Conservation (phyloP, 2,797 vertebrate genomes). For the Gambelia wislizenii region DNA sequence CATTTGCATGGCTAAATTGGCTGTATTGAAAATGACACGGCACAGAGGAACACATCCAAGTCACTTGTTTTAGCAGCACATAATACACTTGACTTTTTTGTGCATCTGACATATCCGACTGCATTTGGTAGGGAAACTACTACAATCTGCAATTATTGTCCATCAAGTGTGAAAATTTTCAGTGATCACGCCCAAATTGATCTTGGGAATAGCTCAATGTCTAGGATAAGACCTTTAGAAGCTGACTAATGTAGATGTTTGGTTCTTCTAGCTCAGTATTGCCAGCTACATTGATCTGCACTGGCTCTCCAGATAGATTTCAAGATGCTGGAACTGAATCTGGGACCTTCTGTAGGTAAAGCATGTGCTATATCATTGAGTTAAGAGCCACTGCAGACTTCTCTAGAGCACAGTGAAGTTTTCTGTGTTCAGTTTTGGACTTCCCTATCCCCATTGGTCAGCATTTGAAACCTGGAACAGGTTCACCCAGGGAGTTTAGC, state of each 20-base stretch:
- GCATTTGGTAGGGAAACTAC: background rate
- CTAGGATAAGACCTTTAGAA: background rate
- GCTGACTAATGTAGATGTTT: background rate
- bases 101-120: background rate
- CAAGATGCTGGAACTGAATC: background rate
- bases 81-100: background rate
- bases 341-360: background rate
- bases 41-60: background rate
- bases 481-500: background rate
- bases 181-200: too few species aligned
- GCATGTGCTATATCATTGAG: background rate
- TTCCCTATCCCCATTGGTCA: background rate
- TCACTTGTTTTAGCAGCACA: background rate
- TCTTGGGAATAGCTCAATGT: background rate
- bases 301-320: background rate
- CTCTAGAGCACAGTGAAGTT: background rate
- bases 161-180: background rate
- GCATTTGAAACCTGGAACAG: background rate
- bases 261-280: too few species aligned
- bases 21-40: background rate
- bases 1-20: background rate
- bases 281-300: background rate
- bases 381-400: background rate
- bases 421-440: background rate
- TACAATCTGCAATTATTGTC: background rate